phyloP scores from a whole-genome alignment of 2,888 invertebrate species.

The Siphonodentalium dalli region DNA sequence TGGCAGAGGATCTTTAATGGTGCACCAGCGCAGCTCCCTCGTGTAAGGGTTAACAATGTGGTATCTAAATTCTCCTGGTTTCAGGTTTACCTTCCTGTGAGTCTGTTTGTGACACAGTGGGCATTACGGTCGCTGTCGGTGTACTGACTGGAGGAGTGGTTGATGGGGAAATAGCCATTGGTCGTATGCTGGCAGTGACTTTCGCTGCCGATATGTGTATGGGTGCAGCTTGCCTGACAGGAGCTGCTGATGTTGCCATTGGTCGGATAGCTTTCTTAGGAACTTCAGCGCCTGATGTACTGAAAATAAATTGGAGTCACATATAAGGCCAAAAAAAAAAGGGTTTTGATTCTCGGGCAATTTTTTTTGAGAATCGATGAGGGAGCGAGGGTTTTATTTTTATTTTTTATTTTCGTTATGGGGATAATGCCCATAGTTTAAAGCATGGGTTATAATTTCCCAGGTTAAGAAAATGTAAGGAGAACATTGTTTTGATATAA shows the following conservation, averaged over 20 bases:
- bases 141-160: conserved; percentile 39
- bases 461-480: no score
- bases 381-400: no score
- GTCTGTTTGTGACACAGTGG: conserved; percentile 51
- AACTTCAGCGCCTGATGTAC: conserved; percentile 67
- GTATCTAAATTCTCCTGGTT: not conserved
- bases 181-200: conserved; percentile 89
- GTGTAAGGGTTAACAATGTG: not conserved
- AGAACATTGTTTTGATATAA: no score
- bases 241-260: conserved; percentile 76
- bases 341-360: no score
- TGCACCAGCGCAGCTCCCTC: no score
- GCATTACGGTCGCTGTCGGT: conserved; percentile 64
- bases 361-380: no score
- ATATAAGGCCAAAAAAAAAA: no score
- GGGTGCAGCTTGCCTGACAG: conserved; percentile 46
- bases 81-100: conserved; percentile 32
- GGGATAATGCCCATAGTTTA: no score
- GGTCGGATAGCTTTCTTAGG: conserved; percentile 88
- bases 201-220: conserved; percentile 68
- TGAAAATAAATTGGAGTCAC: conserved; percentile 4
- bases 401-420: no score
- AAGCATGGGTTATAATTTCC: no score
- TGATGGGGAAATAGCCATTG: conserved; percentile 76
- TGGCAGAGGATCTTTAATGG: no score